Base-by-base conservation (phyloP, 2,113 vertebrate genomes). In the Fulica atra region DNA sequence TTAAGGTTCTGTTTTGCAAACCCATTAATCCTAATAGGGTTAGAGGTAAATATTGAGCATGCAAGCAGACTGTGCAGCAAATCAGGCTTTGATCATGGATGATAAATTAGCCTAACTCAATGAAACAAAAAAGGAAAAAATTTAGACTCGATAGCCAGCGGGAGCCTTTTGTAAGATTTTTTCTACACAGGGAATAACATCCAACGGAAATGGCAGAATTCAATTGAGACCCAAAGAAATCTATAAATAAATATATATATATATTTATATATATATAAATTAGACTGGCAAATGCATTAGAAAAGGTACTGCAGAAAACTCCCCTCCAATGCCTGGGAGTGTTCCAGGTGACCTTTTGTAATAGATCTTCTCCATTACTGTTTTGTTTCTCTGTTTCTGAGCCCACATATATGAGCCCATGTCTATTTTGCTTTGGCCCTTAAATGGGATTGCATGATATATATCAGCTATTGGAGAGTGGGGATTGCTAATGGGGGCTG, bases 381-480 rank as follows among this genome's bases (percentile, higher is more conserved):
- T 48, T 81, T 89, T 79, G 42, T 78, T 89, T 92, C 64, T 85
- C 24, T 56, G 29, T 71, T 82, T 86, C 79, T 82, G 64, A 96
- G 54, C 57, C 80, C 0, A 0, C 33, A 16, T 69, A 57, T 76
- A 65, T 85, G 29, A 72, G 68, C 21, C 46, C 26, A 44, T 35
- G 44, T 50, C 31, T 78, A 79, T 88, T 90, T 71, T 88, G 13
- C 78, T 80, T 91, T 93, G 89, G 86, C 78, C 84, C 57, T 95
- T 81, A 83, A 85, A 94, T 85, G 85, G 94, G 78, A 96, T 90
- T 95, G 66, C 35, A 36, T 59, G 29, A 69, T 70, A 79, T 18
- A 31, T 15, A 83, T 53, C 72, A 82, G 46, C 38, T 76, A 7
- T 15, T 61, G 71, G 56, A 92, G 70, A 94, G 94, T 3, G 74